These are phyloP conservation scores for Cetoscarus ocellatus DNA, from an alignment of 2,797 vertebrate species.

Conservation along the genomic window DNA sequence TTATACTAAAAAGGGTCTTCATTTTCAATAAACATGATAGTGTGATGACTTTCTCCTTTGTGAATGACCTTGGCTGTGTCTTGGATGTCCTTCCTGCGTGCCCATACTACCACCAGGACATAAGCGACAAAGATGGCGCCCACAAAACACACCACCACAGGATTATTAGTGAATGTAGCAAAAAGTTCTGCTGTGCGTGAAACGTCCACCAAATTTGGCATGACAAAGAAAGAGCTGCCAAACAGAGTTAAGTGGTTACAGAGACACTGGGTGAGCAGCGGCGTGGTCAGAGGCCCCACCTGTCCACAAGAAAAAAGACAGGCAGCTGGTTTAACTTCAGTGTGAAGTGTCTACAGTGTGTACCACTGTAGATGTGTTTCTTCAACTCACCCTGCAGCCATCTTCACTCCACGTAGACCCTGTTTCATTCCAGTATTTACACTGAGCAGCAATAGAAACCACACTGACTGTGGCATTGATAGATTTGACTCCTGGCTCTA, in stretches of 20 bases:
- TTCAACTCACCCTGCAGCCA: slow-evolving; percentile 89
- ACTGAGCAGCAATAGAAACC: slow-evolving; percentile 89
- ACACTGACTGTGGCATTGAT: slow-evolving; percentile 83
- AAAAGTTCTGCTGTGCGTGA: slow-evolving; percentile 90
- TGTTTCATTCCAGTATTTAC: slow-evolving; percentile 93
- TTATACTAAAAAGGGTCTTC: no score
- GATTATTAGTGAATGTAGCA: slow-evolving; percentile 92
- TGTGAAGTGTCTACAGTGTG: background rate
- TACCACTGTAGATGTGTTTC: background rate
- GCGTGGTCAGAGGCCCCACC: slow-evolving; percentile 91
- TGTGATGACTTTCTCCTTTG: background rate
- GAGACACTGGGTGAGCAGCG: slow-evolving; percentile 89
- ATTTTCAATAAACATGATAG: no score
- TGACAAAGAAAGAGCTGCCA: slow-evolving; percentile 93
- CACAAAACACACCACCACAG: slow-evolving; percentile 93
- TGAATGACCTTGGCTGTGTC: slow-evolving; percentile 90
- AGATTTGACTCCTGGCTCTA: slow-evolving; percentile 79
- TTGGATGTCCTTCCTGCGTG: slow-evolving; percentile 91
- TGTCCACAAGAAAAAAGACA: slow-evolving; percentile 58
- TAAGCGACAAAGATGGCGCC: slow-evolving; percentile 89
- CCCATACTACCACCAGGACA: slow-evolving; percentile 90
- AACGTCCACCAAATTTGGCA: slow-evolving; percentile 91
- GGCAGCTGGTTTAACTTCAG: background rate
- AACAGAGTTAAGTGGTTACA: slow-evolving; percentile 96
- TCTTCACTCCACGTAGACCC: slow-evolving; percentile 88